phyloP scores from a whole-genome alignment of 1,140 invertebrate genomes.

The Neoseiulus cucumeris region DNA sequence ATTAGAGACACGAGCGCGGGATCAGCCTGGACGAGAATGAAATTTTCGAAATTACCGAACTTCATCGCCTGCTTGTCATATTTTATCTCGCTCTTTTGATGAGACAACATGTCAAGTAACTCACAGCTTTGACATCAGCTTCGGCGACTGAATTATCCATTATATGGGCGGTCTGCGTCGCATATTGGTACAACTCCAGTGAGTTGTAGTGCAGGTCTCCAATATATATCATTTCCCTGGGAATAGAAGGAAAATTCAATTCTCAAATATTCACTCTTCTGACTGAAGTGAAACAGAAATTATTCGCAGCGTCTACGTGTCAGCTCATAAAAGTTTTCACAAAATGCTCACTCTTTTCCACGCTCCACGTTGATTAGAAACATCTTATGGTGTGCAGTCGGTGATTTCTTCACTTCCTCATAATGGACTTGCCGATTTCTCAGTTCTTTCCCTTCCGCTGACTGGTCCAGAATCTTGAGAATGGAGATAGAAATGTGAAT shows the following conservation, averaged over 20 bases:
- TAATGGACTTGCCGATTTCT: background rate
- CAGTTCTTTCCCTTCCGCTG: background rate
- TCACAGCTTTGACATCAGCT: too few relatives aligned
- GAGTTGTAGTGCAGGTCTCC: background rate
- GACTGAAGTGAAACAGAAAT: background rate
- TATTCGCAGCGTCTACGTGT: background rate
- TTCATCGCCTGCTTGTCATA: too few relatives aligned
- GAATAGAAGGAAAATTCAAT: background rate
- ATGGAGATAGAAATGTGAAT: background rate
- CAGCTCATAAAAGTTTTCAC: background rate
- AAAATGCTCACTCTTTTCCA: background rate
- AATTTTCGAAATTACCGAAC: too few relatives aligned
- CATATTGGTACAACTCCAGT: background rate
- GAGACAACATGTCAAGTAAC: too few relatives aligned
- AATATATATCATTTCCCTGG: background rate
- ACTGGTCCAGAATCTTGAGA: background rate
- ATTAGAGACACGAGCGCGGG: too few relatives aligned
- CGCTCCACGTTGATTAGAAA: background rate
- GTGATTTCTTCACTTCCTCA: background rate
- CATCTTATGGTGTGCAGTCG: background rate
- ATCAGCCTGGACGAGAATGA: too few relatives aligned
- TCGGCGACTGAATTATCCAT: background rate
- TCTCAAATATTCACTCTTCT: background rate
- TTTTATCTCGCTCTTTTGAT: too few relatives aligned
- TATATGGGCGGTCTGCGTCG: background rate